Percentiles rank a stretch among this genome's conserved stretches.
phyloP scores from a whole-genome alignment of 2,113 vertebrate species.

The Caretta caretta region DNA sequence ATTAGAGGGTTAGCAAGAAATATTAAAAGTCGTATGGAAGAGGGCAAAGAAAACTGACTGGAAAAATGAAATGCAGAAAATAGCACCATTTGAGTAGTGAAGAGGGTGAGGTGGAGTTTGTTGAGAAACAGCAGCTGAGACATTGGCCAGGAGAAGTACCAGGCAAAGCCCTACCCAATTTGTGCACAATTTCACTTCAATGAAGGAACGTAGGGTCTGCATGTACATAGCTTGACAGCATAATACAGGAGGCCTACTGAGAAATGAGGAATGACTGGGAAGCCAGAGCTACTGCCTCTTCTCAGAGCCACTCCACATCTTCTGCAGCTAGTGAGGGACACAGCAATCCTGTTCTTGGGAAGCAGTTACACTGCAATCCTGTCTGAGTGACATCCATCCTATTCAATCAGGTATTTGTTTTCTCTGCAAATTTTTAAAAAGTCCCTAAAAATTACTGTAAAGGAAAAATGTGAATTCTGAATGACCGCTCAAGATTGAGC shows the following conservation, averaged over 20 bases:
- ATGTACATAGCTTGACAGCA: background rate
- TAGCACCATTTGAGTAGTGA: background rate
- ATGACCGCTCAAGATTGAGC: background rate
- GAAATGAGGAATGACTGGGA: background rate
- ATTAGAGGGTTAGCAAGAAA: background rate
- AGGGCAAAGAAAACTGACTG: background rate
- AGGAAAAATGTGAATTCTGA: background rate
- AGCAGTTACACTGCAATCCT: background rate
- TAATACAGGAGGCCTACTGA: background rate
- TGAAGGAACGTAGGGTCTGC: background rate
- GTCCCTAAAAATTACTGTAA: background rate
- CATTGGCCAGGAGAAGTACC: rapidly evolving
- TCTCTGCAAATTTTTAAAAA: background rate
- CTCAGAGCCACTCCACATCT: background rate
- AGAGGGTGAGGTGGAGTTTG: background rate
- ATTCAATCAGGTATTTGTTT: background rate
- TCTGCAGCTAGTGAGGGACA: background rate
- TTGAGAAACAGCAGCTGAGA: background rate
- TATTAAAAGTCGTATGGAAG: background rate
- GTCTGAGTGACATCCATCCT: background rate
- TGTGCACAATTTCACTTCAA: background rate
- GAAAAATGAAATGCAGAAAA: background rate
- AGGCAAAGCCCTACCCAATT: rapidly evolving
- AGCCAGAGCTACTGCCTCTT: background rate
- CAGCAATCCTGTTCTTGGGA: too few species aligned